Base-by-base conservation (phyloP, 2,888 invertebrate genomes). In the Hirtodrosophila trivittata region DNA sequence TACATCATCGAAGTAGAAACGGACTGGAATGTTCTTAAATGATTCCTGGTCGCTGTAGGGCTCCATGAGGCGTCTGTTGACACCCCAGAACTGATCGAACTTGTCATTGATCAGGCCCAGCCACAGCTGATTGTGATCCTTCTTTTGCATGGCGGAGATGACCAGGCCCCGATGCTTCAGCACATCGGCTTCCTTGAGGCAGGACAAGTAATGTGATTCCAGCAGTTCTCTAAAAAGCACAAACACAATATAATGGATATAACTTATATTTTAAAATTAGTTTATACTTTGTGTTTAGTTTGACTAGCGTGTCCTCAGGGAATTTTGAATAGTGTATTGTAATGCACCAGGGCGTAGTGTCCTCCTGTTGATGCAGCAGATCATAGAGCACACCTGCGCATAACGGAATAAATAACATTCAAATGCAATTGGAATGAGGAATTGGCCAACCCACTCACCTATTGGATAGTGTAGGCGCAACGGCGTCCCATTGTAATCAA, bases 51-150 rank as follows among this genome's bases (percentile, higher is more conserved):
- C 95, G 47, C 93, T 94, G 68, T 93, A 93, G 0, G 94, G 92
- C 88, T 98, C 98, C 98, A 99, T 99, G 50, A 99, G 92, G 88
- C 97, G 95, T 77, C 97, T 93, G 90, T 99, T 99, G 8, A 99
- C 95, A 1, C 97, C 95, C 99, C 99, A 99, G 91, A 99, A 99
- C 91, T 98, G 98, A 90, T 99, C 99, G 92, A 99, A 99, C 91
- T 97, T 98, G 90, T 98, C 98, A 92, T 98, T 97, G 87, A 95
- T 94, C 66, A 99, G 91, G 21, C 98, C 98, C 42, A 95, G 92
- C 98, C 98, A 99, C 9, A 99, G 92, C 87, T 98, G 97, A 89
- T 96, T 97, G 88, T 99, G 98, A 86, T 99, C 99, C 89, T 97
- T 97, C 88, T 97, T 97, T 87, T 97, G 97, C 97, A 97, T 97